These are phyloP conservation scores for Temnothorax rugatulus DNA, from an alignment of 2,888 invertebrate species.

Conservation along the genomic window DNA sequence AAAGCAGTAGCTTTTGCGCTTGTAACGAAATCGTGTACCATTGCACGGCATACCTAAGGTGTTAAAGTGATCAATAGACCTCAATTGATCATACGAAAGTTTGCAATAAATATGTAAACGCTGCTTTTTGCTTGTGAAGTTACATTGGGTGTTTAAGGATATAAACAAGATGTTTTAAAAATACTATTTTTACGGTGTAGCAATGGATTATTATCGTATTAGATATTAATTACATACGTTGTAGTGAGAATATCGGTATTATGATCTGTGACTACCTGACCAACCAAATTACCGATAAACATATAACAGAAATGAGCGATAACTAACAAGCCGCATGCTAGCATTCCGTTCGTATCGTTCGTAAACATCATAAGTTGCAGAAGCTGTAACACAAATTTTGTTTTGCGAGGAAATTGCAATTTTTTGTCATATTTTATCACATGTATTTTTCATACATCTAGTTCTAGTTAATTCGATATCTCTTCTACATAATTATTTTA, in stretches of 20 bases:
- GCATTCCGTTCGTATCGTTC: neutral
- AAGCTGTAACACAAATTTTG: conserved; percentile 3
- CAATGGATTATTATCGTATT: neutral
- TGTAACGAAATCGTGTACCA: conserved; percentile 8
- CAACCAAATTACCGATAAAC: neutral
- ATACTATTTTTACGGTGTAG: neutral
- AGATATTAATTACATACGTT: conserved; percentile 24
- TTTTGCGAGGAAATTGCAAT: neutral
- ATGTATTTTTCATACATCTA: neutral
- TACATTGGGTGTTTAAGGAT: neutral
- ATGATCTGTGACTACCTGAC: conserved; percentile 25
- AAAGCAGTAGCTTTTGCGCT: conserved; percentile 23
- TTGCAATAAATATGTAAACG: neutral
- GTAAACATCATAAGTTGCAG: neutral
- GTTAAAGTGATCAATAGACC: neutral
- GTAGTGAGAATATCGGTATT: conserved; percentile 3
- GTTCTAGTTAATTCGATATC: neutral
- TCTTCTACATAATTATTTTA: neutral
- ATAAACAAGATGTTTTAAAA: neutral
- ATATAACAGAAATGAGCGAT: neutral
- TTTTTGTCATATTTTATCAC: neutral
- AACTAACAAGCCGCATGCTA: neutral
- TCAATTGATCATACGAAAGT: neutral
- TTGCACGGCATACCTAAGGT: neutral
- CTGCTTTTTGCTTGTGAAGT: neutral